Percentiles rank a stretch among this genome's conserved stretches.
Conservation (phyloP, 2,888 invertebrate genomes). For the Pseudococcus jackbeardsleyi region DNA sequence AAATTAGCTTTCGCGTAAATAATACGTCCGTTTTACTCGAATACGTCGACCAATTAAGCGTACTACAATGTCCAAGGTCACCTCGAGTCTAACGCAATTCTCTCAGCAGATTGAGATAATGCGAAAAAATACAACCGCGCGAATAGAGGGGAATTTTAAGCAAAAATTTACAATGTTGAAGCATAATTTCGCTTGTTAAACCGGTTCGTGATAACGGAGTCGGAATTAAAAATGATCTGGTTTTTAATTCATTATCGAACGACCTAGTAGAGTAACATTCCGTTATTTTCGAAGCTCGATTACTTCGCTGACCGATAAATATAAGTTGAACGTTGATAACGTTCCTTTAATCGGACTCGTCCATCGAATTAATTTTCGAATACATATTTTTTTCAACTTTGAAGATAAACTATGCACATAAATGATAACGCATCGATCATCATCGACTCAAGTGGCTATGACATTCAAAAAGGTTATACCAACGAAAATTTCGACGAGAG, state of each 20-base stretch:
- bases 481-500: background rate
- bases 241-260: slow-evolving; percentile 26
- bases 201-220: background rate
- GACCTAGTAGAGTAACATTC: background rate
- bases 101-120: background rate
- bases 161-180: background rate
- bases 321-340: background rate
- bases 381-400: background rate
- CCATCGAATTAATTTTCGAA: background rate
- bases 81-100: background rate
- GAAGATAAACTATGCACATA: background rate
- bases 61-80: slow-evolving; percentile 2
- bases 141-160: background rate
- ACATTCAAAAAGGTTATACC: slow-evolving; percentile 18
- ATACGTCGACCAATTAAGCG: background rate
- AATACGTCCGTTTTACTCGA: slow-evolving; percentile 10
- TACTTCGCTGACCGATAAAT: slow-evolving; percentile 19
- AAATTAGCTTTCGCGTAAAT: background rate
- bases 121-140: background rate
- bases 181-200: too few species aligned
- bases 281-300: background rate
- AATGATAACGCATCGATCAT: slow-evolving; percentile 49
- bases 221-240: background rate
- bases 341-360: background rate
- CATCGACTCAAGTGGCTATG: background rate